These are phyloP conservation scores for Orthosia cruda DNA, from an alignment of 2,888 invertebrate species.

Conservation along the genomic window DNA sequence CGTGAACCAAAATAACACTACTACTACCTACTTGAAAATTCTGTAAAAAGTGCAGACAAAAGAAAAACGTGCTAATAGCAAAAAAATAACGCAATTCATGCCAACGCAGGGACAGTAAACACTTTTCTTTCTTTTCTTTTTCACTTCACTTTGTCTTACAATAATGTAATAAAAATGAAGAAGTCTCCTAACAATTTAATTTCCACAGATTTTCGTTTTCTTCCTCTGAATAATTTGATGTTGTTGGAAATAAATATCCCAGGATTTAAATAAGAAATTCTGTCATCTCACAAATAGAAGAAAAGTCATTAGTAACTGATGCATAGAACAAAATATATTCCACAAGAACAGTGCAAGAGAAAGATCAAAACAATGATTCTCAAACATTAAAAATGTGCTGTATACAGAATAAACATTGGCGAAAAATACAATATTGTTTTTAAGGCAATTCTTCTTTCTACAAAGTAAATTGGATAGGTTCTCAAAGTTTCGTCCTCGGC, in stretches of 20 bases:
- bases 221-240: constrained; percentile 16
- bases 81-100: neutral
- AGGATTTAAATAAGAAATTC: neutral
- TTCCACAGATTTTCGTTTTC: constrained; percentile 7
- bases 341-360: too few species aligned
- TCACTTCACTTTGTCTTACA: constrained; percentile 13
- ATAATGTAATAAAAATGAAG: constrained; percentile 1
- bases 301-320: neutral
- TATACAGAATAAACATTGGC: neutral
- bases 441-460: constrained; percentile 9
- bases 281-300: neutral
- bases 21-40: too few species aligned
- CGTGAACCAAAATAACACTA: too few species aligned
- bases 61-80: neutral
- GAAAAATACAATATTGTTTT: constrained; percentile 6
- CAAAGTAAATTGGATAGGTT: constrained; percentile 21
- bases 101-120: too few species aligned
- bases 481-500: neutral
- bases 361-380: constrained; percentile 1
- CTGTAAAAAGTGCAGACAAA: neutral
- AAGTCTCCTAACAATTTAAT: constrained; percentile 18
- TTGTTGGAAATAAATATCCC: constrained; percentile 8
- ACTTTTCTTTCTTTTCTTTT: too few species aligned
- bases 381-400: neutral
- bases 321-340: neutral